Conservation (phyloP, 2,888 invertebrate genomes). For the Brachyptera putata region DNA sequence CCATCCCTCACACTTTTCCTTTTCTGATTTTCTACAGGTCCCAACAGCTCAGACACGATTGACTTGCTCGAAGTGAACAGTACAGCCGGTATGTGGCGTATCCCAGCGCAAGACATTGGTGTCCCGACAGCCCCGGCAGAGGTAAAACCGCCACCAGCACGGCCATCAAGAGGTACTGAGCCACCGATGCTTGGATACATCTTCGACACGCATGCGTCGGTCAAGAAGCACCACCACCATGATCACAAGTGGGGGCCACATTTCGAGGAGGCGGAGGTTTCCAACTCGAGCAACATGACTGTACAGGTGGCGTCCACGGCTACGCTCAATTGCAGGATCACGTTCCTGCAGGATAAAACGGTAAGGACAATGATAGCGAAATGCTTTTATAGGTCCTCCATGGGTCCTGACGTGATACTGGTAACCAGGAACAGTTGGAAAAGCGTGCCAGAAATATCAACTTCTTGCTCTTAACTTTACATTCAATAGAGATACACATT, state of each 20-base stretch:
- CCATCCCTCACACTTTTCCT: no score
- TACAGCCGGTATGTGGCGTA: not conserved
- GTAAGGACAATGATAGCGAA: no score
- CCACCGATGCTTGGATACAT: slow-evolving; percentile 71
- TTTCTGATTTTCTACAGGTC: no score
- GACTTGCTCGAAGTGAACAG: not conserved
- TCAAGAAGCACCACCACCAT: slow-evolving; percentile 67
- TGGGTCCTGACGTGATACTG: no score
- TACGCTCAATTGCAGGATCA: slow-evolving; percentile 69
- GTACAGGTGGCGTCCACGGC: slow-evolving; percentile 70
- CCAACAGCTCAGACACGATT: not conserved
- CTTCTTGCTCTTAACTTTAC: no score
- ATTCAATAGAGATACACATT: no score
- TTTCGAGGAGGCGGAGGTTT: slow-evolving; percentile 53
- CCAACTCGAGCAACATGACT: slow-evolving; percentile 64
- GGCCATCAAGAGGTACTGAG: slow-evolving; percentile 46
- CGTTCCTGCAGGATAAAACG: slow-evolving; percentile 69
- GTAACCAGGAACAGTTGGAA: no score
- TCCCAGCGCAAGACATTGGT: not conserved
- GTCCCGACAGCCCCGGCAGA: not conserved
- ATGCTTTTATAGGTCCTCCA: no score
- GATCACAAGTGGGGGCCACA: slow-evolving; percentile 64
- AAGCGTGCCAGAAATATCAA: no score
- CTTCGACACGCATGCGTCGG: slow-evolving; percentile 64
- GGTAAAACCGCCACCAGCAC: slow-evolving; percentile 6